phyloP scores from a whole-genome alignment of 2,113 vertebrate species.

The Amia ocellicauda region DNA sequence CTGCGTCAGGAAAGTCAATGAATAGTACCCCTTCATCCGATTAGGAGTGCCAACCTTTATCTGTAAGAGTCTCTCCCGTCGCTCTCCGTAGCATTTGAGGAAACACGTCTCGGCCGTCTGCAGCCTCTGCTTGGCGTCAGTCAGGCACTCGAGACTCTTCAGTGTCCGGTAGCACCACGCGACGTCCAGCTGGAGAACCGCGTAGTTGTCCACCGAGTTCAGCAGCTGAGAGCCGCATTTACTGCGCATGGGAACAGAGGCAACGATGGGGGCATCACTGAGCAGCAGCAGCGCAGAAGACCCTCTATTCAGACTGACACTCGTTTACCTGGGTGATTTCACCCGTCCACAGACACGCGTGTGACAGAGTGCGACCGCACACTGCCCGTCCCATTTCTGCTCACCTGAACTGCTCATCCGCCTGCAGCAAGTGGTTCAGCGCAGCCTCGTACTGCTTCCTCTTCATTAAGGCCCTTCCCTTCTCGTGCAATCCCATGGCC shows the following conservation, averaged over 20 bases:
- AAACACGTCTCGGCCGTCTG: slow-evolving; percentile 79
- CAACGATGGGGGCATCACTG: no score
- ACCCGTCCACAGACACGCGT: no score
- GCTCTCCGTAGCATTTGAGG: slow-evolving; percentile 83
- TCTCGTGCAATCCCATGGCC: slow-evolving; percentile 95
- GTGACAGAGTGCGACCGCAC: no score
- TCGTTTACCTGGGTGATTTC: no score
- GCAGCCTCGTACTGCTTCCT: slow-evolving; percentile 81
- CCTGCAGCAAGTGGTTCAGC: slow-evolving; percentile 81
- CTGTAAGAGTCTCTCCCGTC: slow-evolving; percentile 76
- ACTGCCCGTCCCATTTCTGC: no score
- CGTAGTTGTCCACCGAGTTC: slow-evolving; percentile 83
- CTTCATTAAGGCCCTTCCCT: slow-evolving; percentile 91
- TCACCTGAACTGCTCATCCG: slow-evolving; percentile 90
- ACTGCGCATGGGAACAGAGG: slow-evolving; percentile 63
- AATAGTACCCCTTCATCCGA: neutral
- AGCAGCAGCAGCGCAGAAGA: no score
- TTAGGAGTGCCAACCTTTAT: slow-evolving; percentile 77
- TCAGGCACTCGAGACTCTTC: slow-evolving; percentile 78
- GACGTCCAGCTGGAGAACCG: slow-evolving; percentile 91
- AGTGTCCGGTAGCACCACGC: slow-evolving; percentile 90
- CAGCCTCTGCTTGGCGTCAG: slow-evolving; percentile 76
- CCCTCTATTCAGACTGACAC: no score
- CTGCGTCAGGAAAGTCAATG: neutral
- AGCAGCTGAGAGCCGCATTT: slow-evolving; percentile 76